Percentiles rank a stretch among this genome's conserved stretches.
Evolutionary conservation across 2,797 vertebrate species (phyloP).

Genomic region (Malacoraja senta): DNA sequence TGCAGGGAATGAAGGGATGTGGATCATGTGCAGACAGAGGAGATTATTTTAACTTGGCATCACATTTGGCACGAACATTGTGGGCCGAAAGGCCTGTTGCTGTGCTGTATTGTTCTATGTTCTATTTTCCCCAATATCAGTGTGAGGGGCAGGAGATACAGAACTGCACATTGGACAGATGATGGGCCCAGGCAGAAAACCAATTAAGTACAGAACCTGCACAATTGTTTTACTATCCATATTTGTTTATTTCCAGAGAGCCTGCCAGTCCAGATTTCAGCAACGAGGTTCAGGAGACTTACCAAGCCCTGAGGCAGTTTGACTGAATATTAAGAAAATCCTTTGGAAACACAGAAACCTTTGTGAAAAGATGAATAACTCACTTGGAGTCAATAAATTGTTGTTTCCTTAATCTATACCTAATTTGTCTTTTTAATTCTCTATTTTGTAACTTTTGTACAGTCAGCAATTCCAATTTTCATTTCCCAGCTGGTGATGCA

Average conservation of each 20-base stretch:
- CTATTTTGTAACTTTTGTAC: not conserved
- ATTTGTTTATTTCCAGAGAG: constrained; percentile 44
- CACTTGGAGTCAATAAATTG: not conserved
- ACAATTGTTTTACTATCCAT: too few species aligned
- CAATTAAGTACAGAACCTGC: not conserved
- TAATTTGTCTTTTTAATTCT: not conserved
- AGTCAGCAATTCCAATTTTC: not conserved
- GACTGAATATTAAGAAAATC: not conserved
- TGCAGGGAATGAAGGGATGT: too few species aligned
- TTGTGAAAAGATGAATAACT: not conserved
- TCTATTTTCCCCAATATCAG: not conserved
- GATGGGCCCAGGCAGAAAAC: not conserved
- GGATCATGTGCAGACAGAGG: too few species aligned
- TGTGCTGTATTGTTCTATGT: too few species aligned
- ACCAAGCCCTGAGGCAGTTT: constrained; percentile 45
- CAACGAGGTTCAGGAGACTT: constrained; percentile 46
- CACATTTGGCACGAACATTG: too few species aligned
- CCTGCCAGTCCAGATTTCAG: constrained; percentile 41
- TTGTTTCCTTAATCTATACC: not conserved
- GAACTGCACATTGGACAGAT: not conserved
- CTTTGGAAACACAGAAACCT: not conserved
- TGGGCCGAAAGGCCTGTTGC: too few species aligned
- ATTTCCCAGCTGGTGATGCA: not conserved
- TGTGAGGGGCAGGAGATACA: not conserved
- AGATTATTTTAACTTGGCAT: too few species aligned